phyloP scores from a whole-genome alignment of 2,888 invertebrate species.

The Myopa testacea region DNA sequence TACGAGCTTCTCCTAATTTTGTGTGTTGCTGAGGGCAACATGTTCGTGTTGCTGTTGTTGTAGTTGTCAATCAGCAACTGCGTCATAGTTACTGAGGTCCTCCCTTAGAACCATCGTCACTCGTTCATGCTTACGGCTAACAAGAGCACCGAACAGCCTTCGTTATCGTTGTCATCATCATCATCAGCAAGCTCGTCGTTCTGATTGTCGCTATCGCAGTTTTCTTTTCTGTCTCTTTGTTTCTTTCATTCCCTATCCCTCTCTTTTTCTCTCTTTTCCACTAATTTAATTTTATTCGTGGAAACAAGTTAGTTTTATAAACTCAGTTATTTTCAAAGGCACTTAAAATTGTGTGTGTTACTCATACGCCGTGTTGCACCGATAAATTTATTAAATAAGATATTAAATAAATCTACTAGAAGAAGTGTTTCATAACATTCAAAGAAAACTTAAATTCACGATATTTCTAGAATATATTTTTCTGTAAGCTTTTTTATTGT shows the following conservation, averaged over 20 bases:
- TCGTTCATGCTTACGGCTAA: too few relatives aligned
- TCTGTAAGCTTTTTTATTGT: too few relatives aligned
- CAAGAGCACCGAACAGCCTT: too few relatives aligned
- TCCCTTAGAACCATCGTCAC: too few relatives aligned
- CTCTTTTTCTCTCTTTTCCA: not conserved
- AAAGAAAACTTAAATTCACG: too few relatives aligned
- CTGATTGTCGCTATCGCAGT: not conserved
- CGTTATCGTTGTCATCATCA: not conserved
- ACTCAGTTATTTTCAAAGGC: not conserved
- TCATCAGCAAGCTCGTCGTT: not conserved
- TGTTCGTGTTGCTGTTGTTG: not conserved
- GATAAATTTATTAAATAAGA: not conserved
- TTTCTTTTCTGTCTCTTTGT: not conserved
- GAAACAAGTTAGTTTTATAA: not conserved
- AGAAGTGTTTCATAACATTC: too few relatives aligned
- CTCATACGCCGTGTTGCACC: conserved; percentile 18
- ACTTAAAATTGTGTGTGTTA: not conserved
- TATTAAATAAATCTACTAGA: too few relatives aligned
- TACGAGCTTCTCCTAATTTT: not conserved
- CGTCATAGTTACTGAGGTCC: not conserved
- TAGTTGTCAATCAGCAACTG: not conserved
- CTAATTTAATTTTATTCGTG: not conserved
- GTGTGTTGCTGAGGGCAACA: not conserved
- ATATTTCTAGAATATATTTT: too few relatives aligned
- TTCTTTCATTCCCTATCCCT: not conserved